Evolutionary conservation across 2,888 invertebrate genomes (phyloP).

Genomic region (Lasioglossum morio): DNA sequence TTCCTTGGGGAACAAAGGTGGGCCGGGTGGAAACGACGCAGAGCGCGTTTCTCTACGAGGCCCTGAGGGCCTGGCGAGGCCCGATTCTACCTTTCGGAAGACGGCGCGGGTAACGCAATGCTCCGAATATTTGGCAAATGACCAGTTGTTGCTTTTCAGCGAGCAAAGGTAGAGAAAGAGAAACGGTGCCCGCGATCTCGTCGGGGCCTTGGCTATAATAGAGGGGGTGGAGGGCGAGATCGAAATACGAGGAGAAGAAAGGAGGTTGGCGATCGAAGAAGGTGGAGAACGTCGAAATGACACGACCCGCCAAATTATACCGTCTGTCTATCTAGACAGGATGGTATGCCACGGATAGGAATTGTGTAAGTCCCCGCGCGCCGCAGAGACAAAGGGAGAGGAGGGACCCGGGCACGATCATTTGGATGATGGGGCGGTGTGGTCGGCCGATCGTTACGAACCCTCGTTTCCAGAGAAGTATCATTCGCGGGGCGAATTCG

Average conservation of each 20-base stretch:
- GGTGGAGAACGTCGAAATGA: slow-evolving; percentile 76
- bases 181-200: slow-evolving; percentile 48
- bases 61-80: slow-evolving; percentile 23
- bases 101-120: slow-evolving; percentile 74
- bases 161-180: slow-evolving; percentile 21
- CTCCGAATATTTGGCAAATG: slow-evolving; percentile 83
- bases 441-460: background rate
- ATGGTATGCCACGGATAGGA: slow-evolving; percentile 47
- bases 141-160: slow-evolving; percentile 69
- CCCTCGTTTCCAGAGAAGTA: slow-evolving; percentile 16
- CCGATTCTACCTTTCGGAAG: slow-evolving; percentile 50
- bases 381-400: slow-evolving; percentile 60
- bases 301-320: slow-evolving; percentile 80
- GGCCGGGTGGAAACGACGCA: background rate
- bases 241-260: slow-evolving; percentile 11
- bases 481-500: slow-evolving; percentile 33
- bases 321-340: slow-evolving; percentile 70
- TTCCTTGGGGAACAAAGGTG: background rate
- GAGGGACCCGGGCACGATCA: slow-evolving; percentile 26
- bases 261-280: slow-evolving; percentile 46
- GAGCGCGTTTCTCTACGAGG: slow-evolving; percentile 22
- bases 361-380: slow-evolving; percentile 33
- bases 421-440: slow-evolving; percentile 21
- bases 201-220: slow-evolving; percentile 55
- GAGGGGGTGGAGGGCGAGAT: slow-evolving; percentile 10